A percentile compares a stretch with the other conserved stretches of the same genome.
These are phyloP conservation scores for Malacosoma neustria DNA, from an alignment of 2,888 invertebrate genomes.

Conservation along the genomic window DNA sequence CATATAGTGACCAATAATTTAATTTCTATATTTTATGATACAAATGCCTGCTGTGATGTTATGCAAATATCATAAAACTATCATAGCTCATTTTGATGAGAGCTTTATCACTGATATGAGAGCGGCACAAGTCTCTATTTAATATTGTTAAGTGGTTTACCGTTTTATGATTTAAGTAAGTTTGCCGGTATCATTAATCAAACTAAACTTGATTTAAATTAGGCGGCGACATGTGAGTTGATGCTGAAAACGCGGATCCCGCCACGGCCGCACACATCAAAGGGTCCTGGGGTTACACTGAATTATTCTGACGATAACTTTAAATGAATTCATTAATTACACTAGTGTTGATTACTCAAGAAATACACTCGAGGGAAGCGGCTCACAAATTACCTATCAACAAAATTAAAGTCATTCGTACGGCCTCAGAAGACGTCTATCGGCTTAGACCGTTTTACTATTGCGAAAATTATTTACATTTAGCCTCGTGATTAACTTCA, in stretches of 20 bases:
- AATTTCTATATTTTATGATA: too few relatives aligned
- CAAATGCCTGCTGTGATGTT: too few relatives aligned
- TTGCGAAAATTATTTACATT: conserved; percentile 33
- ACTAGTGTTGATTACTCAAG: conserved; percentile 64
- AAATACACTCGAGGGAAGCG: conserved; percentile 43
- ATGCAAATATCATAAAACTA: too few relatives aligned
- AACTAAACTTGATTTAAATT: conserved; percentile 38
- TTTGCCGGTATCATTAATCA: conserved; percentile 33
- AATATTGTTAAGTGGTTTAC: background rate
- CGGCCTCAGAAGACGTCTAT: conserved; percentile 36
- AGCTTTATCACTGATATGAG: too few relatives aligned
- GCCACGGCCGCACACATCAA: conserved; percentile 38
- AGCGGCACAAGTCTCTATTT: background rate
- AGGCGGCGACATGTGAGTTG: conserved; percentile 25
- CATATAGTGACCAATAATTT: too few relatives aligned
- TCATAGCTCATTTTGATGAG: too few relatives aligned
- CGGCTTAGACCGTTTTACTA: conserved; percentile 32
- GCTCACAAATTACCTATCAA: conserved; percentile 54
- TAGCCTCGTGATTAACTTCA: conserved; percentile 23
- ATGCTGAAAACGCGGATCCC: conserved; percentile 20
- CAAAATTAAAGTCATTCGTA: conserved; percentile 45
- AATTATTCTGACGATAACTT: conserved; percentile 39
- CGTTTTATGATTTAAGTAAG: conserved; percentile 9
- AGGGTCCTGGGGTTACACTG: conserved; percentile 29
- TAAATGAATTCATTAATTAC: conserved; percentile 68